Evolutionary conservation across 2,113 vertebrate species (phyloP).

Genomic region (Proteles cristata): DNA sequence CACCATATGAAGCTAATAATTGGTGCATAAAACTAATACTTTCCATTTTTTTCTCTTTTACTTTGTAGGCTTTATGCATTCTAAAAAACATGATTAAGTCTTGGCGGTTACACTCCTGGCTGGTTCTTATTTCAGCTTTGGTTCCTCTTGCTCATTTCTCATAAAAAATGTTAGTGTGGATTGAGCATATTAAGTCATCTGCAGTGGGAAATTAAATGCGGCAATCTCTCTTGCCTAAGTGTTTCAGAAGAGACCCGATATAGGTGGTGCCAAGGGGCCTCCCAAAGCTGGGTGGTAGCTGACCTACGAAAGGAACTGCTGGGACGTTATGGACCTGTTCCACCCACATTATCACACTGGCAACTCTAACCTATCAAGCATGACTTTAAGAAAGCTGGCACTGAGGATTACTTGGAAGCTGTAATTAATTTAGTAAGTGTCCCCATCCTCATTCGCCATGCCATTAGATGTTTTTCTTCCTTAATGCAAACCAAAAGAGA

Average conservation of each 20-base stretch:
- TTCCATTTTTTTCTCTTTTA: neutral
- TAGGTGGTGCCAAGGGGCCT: neutral
- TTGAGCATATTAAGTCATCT: neutral
- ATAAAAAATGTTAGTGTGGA: neutral
- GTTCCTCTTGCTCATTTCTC: conserved; percentile 50
- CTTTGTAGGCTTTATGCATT: neutral
- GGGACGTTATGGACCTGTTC: neutral
- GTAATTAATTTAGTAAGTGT: neutral
- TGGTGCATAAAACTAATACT: conserved; percentile 28
- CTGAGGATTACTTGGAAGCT: neutral
- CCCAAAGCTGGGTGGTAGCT: neutral
- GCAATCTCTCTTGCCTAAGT: neutral
- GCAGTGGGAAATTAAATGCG: neutral
- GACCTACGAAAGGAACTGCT: neutral
- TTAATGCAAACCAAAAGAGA: neutral
- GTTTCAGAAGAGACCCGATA: neutral
- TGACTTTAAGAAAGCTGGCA: neutral
- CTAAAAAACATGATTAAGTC: neutral
- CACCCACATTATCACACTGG: neutral
- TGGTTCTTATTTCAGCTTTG: conserved; percentile 47
- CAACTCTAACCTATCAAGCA: neutral
- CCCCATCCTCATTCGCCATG: neutral
- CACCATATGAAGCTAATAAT: conserved; percentile 36
- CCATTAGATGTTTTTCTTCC: neutral
- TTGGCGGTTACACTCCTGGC: neutral